Base-by-base conservation (phyloP, 2,888 invertebrate species). In the Sthenelais limicola region DNA sequence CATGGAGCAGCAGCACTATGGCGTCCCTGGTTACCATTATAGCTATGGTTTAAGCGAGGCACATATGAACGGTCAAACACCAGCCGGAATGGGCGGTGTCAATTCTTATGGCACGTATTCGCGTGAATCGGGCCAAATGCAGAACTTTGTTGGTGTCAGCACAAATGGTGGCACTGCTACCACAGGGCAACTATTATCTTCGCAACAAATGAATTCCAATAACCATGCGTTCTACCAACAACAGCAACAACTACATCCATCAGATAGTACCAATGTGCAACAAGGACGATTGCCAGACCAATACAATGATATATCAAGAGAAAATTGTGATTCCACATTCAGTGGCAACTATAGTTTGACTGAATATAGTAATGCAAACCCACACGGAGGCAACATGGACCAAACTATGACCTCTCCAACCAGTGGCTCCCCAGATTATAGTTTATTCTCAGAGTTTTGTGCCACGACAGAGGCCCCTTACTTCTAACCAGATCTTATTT, bases 1-100 rank as follows among this genome's bases (percentile, higher is more conserved):
- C 35, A 62, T 26, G 62, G 43, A 12, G n/a, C 18, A 9, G 62
- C 26, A n/a, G n/a, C n/a, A n/a, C 21, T 62, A 62, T 15, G 62
- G 62, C 62, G 62, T 38, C 38, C 62, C 62, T 62, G 62, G 62
- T 62, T 62, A 62, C 62, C 62, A 62, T n/a, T n/a, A n/a, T 38
- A 24, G 38, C 26, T 62, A 62, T 38, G 38, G 38, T 21, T 15
- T 7, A 24, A 35, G 35, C 4, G 38, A 21, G 38, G 30, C 32
- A n/a, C n/a, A n/a, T n/a, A n/a, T 32, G 56, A 32, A 21, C 35
- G 56, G 56, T 32, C 7, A 43, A 62, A 4, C 12, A 35, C 18
- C 38, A 35, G 38, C 15, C 38, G 5, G 62, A 62, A 5, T 35
- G 21, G 38, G 38, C 4, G 24, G 30, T 9, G 43, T 9, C 12